Evolutionary conservation across 2,797 vertebrate species (phyloP).

Genomic region (Sternarchorhynchus goeldii): DNA sequence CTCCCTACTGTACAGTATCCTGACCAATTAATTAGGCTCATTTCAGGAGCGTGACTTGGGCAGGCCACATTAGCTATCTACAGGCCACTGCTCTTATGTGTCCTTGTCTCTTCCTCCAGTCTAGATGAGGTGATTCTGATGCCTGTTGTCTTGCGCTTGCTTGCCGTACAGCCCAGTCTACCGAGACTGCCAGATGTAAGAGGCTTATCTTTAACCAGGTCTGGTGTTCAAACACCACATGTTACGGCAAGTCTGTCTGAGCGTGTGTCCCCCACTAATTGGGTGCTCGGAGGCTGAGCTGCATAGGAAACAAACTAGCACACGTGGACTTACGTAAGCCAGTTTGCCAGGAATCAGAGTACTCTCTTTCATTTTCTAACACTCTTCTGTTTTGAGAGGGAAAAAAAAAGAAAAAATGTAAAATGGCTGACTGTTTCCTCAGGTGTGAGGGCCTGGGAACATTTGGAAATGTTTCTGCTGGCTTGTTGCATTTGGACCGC

Average conservation of each 20-base stretch:
- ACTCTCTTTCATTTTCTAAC: not conserved
- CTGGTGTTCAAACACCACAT: slow-evolving; percentile 35
- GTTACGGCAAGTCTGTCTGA: slow-evolving; percentile 34
- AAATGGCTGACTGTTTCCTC: not conserved
- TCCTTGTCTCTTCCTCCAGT: not conserved
- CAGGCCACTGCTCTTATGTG: not conserved
- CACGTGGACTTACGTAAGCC: not conserved
- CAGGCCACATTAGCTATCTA: not conserved
- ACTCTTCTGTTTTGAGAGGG: not conserved
- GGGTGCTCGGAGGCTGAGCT: not conserved
- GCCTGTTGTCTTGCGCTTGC: not conserved
- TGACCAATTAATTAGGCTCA: not conserved
- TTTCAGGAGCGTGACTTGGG: slow-evolving; percentile 3
- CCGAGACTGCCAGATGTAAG: not conserved
- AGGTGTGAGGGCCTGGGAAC: not conserved
- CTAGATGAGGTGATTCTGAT: slow-evolving; percentile 9
- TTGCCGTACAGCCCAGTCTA: not conserved
- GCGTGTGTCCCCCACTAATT: slow-evolving; percentile 6
- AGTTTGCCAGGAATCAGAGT: not conserved
- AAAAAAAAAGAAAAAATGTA: not conserved
- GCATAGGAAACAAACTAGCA: slow-evolving; percentile 9
- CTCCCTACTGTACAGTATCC: not conserved
- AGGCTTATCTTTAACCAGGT: slow-evolving; percentile 17
- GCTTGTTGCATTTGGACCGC: not conserved
- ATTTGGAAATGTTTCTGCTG: not conserved